phyloP scores from a whole-genome alignment of 2,113 vertebrate genomes.

The Aegotheles bennettii region DNA sequence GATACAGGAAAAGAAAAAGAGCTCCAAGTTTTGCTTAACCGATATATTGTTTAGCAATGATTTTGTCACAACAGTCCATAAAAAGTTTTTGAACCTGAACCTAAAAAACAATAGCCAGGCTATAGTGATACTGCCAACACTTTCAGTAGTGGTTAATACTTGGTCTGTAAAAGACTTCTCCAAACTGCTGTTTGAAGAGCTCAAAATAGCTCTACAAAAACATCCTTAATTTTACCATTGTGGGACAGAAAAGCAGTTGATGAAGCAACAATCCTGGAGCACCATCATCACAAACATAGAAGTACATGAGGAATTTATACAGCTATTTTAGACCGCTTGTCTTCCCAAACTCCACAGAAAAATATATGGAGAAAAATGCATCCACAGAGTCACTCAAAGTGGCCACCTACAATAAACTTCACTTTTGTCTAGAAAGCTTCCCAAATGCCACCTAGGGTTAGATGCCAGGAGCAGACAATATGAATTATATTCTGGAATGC shows the following conservation, averaged over 20 bases:
- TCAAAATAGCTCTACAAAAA: not conserved
- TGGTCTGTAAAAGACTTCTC: not conserved
- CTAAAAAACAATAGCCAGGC: not conserved
- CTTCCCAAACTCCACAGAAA: not conserved
- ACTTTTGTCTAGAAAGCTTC: not conserved
- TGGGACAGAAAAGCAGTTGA: not conserved
- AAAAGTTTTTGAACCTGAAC: not conserved
- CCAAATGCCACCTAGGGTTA: not conserved
- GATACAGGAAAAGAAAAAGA: not conserved
- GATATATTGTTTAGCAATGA: not conserved
- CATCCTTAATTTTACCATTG: not conserved
- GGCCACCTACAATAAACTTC: not conserved
- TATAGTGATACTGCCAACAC: not conserved
- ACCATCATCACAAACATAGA: not conserved
- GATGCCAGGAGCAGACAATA: not conserved
- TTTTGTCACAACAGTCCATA: not conserved
- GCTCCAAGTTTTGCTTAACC: not conserved
- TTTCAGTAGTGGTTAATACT: not conserved
- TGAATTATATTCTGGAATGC: not conserved
- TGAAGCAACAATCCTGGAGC: not conserved
- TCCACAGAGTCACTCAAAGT: not conserved
- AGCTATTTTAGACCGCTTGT: not conserved
- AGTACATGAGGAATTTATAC: not conserved
- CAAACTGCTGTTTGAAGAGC: not conserved
- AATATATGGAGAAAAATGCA: not conserved